Evolutionary conservation across 2,113 vertebrate genomes (phyloP), one percentile per base, ranked within the genome.

Genomic region (Piprites chloris): DNA sequence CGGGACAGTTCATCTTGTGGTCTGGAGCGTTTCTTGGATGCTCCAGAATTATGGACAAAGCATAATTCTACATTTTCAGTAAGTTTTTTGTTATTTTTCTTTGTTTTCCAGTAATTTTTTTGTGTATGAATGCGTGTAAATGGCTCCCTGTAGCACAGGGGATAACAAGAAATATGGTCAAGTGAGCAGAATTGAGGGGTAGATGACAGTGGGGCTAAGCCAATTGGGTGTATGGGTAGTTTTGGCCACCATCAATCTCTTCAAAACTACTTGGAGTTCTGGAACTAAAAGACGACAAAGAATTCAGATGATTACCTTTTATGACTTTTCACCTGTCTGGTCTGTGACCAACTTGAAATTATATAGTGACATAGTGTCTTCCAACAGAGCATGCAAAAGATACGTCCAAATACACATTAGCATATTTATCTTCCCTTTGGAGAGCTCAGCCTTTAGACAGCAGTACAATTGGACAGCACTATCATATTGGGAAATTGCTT

Each of bases 211-310:
- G 20, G 28, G 50, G 72, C 22, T 76, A 33, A 86, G 37, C 14
- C 2, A 4, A 0, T 1, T 42, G 6, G 2, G 6, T 4, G 0
- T 41, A 3, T 61, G 69, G 4, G 39, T 78, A 77, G 37, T 52
- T 47, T 52, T 66, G 55, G 35, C 46, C 35, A 47, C 47, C 22
- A 16, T 19, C 33, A 23, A 11, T 65, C 37, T 79, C 32, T 68
- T 35, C 41, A 68, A 85, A 68, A 68, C 21, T 30, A 7, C 35
- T 20, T 39, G 16, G 42, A 81, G 21, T 71, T 50, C 46, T 81
- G 42, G 55, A 80, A 71, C 4, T 69, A 67, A 90, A 63, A 74
- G 6, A 12, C 27, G 18, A 74, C 27, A 58, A 82, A 44, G 4
- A 76, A 85, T 55, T 27, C 16, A 80, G 30, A 23, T 12, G n/a